Base-by-base conservation (phyloP, 2,797 vertebrate genomes). In the Chelidonichthys spinosus region DNA sequence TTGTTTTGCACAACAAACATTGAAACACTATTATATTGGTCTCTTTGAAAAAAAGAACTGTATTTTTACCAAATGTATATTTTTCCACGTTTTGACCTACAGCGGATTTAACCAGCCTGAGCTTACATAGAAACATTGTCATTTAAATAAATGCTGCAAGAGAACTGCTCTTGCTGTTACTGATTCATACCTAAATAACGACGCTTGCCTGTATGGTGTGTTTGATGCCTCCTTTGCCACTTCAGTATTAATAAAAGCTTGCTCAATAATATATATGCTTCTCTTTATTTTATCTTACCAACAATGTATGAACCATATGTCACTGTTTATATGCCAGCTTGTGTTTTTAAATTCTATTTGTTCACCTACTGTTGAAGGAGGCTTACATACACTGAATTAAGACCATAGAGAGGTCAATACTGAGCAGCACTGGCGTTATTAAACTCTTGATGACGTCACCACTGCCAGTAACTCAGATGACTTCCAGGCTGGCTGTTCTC, bases 381-480 rank as follows among this genome's bases (percentile, higher is more conserved):
- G 43, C 14, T 43, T 66, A 64, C 53, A 33, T 1, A 13, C 36
- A 61, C 13, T 63, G 25, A 14, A 33, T 39, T 52, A 18, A 35
- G 13, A 47, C 58, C 18, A 9, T 25, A 8, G 3, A 11, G 7
- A 53, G 25, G 59, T 72, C 74, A 79, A 67, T 55, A 32, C 44
- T 63, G 62, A 79, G 86, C 54, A 68, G 79, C 74, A 74, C 78
- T 88, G 40, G 82, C 76, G 85, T 89, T 89, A 92, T 92, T 93
- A 92, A 91, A 93, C 79, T 88, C 82, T 33, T 67, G 85, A 89
- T 95, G 94, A 95, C 95, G 95, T 93, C 86, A 42, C 2, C 83
- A 47, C 87, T 96, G 95, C 95, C 95, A 93, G 95, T 94, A 96
- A 96, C 87, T 95, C 95, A 95, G 93, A 94, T 95, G 95, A 95